phyloP scores from a whole-genome alignment of 2,797 vertebrate species.

The Sebastes iracundus region DNA sequence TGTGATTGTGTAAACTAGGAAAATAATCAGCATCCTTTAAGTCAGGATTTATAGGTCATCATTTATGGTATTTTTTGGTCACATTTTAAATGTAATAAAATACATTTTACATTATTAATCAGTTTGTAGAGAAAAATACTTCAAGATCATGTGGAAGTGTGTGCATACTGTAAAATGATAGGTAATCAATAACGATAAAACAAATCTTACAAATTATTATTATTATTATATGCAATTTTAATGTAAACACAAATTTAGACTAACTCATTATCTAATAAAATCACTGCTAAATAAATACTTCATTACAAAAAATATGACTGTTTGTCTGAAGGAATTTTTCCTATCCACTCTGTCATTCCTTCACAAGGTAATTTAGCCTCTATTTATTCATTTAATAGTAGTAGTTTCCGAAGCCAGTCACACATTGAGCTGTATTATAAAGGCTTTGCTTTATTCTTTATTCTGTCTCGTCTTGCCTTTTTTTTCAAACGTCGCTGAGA shows the following conservation, averaged over 20 bases:
- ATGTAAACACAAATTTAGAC: neutral
- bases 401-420: neutral
- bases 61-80: neutral
- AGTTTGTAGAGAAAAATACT: neutral
- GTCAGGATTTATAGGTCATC: neutral
- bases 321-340: conserved; percentile 22
- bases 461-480: conserved; percentile 18
- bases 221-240: neutral
- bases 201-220: neutral
- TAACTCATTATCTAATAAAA: neutral
- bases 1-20: neutral
- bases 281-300: neutral
- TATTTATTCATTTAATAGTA: conserved; percentile 38
- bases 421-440: conserved; percentile 11
- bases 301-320: neutral
- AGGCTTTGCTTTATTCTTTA: conserved; percentile 34
- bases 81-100: neutral
- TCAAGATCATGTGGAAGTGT: neutral
- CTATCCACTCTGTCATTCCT: neutral
- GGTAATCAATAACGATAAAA: neutral
- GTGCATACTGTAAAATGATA: neutral
- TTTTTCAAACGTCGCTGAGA: conserved; percentile 16
- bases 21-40: neutral
- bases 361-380: conserved; percentile 7
- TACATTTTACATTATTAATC: neutral